Base-by-base conservation (phyloP, 23 tunicate genomes). In the Halocynthia aurantium region DNA sequence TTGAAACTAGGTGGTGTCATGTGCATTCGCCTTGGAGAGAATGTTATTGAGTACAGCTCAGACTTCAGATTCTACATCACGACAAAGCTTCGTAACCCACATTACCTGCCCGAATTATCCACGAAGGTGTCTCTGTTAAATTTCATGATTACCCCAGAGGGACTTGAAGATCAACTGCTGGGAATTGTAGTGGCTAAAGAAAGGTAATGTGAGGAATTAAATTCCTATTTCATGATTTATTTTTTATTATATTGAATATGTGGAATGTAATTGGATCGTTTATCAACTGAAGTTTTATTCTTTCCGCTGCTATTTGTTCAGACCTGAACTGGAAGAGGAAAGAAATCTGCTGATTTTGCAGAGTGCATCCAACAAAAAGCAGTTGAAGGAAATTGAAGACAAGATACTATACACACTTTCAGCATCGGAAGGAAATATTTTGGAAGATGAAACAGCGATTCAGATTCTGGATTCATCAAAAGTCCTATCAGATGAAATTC, bases 121-220 rank as follows among this genome's bases (percentile, higher is more conserved):
- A 94, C 99, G 44, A 94, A 94, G 81, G 99, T 94, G n/a, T 94
- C 99, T 8, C 91, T 94, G 50, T 84, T 94, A 81, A 94, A 94
- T 82, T 94, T 94, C 75, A 94, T 94, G 99, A 94, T 94, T 82
- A 94, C 99, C 6, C 99, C 99, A 6, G 95, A 94, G 66, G 99
- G 99, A 40, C 77, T 94, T 53, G 99, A 94, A 65, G 99, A 94
- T 77, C 99, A 94, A 58, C 87, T 94, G 31, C 89, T 94, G 22
- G 99, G 99, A 11, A 94, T 94, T 51, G 99, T 94, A 40, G 99
- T 94, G 18, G 99, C 99, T 9, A 94, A 94, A 73, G 99, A 94
- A 69, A 84, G 98, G 98, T 92, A 11, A 58, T 4, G 63, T n/a
- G 15, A 58, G 63, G 63, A 58, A 58, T 58, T 31, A 58, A 58